Evolutionary conservation across 2,888 invertebrate genomes (phyloP), one percentile per base, ranked within the genome.

Genomic region (Elysia crispata): DNA sequence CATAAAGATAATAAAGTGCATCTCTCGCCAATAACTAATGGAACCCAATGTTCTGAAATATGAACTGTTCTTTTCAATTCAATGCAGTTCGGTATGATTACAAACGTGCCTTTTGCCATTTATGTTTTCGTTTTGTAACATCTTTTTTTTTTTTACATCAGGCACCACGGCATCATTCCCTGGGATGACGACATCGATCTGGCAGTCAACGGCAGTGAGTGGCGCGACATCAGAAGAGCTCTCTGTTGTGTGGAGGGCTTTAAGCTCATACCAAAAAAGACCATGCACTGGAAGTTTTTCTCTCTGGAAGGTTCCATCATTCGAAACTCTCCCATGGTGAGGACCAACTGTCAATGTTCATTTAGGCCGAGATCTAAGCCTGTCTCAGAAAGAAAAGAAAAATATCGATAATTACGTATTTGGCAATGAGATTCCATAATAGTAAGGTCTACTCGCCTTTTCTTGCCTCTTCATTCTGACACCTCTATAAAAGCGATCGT

Each of bases 101-200:
- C n/a, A n/a, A n/a, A n/a, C n/a, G n/a, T n/a, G n/a, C n/a, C 41
- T 11, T 41, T 41, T 41, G 3, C 41, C 3, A 6, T 11, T 11
- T 11, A 41, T 41, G 5, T 41, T 41, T 3, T 41, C 5, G 41
- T 3, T 41, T 41, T 6, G 11, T 41, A 41, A 41, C 11, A 41
- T 11, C 3, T 41, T 6, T 41, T 41, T 41, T 41, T 8, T 23
- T 13, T 60, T 60, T 8, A 23, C 60, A 60, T 6, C 57, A 73
- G 73, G 23, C 50, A 73, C 54, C 50, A 33, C 20, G 54, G 54
- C 20, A 73, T 73, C 25, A 73, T 73, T 25, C 73, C 73, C 1
- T 73, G 73, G 73, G 73, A 73, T 73, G 73, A 73, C 57, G 50
- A 73, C 73, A 49, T 73, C 11, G 73, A 73, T 28, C 28, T 73